Evolutionary conservation across 2,113 vertebrate genomes (phyloP), one percentile per base, ranked within the genome.

Genomic region (Litocranius walleri): DNA sequence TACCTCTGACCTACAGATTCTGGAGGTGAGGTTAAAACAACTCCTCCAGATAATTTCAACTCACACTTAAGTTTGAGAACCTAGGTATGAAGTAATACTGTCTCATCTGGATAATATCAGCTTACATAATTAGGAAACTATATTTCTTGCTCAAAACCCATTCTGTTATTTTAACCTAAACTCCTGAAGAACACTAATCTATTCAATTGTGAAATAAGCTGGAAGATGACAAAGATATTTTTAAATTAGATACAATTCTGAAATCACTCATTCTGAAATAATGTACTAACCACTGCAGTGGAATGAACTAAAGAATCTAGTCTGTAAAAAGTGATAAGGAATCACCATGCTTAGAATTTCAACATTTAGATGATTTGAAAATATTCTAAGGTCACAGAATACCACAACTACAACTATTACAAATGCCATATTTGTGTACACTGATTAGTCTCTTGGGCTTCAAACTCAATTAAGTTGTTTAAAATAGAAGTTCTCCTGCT

Each of bases 71-170:
- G 43, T 88, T 48, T 74, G 59, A 93, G 59, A 93, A 89, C 57
- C 21, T 13, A 78, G 43, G 5, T 43, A 19, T 36, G 40, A 45
- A 36, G 11, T n/a, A 85, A 57, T 29, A 25, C 74, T 45, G 29
- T 36, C 40, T 86, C 67, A 81, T 11, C 13, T 78, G 56, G 12
- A 56, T 84, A 48, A 82, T 62, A 91, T 8, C 1, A 45, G 48
- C 45, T 84, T 91, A 17, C 23, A 90, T 57, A 77, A n/a, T 33
- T 27, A 88, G 45, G 52, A 48, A 85, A 94, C 33, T 36, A 7
- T 52, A 67, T 27, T 81, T 94, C 43, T 89, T 90, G n/a, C 36
- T 95, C 90, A 84, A 97, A 91, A 83, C 40, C 23, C 64, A 67
- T 90, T 84, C 12, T 87, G 50, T 50, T 92, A 61, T 77, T 64